A percentile compares a stretch with the other conserved stretches of the same genome.
Evolutionary conservation across 2,113 vertebrate species (phyloP).

Genomic region (Halcyon malimbica): DNA sequence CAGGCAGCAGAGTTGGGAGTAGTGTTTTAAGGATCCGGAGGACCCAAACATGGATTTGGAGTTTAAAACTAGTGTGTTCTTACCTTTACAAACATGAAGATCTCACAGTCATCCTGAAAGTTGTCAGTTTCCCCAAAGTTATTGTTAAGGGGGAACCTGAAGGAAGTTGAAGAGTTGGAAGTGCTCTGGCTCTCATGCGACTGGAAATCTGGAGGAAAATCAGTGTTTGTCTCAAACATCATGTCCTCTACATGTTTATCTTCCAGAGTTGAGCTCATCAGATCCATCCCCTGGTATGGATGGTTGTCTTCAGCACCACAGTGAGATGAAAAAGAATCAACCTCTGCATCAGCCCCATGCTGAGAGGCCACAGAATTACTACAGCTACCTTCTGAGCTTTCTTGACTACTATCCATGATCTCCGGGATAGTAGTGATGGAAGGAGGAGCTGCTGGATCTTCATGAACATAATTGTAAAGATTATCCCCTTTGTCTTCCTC

Average conservation of each 20-base stretch:
- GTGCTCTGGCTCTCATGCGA: constrained; percentile 5
- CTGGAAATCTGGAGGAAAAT: background rate
- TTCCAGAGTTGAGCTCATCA: background rate
- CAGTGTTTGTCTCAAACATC: background rate
- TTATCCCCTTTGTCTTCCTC: background rate
- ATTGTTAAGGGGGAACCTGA: background rate
- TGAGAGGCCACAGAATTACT: constrained; percentile 27
- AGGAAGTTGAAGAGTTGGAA: background rate
- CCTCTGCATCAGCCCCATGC: background rate
- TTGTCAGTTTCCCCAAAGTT: background rate
- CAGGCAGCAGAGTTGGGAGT: background rate
- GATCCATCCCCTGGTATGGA: background rate
- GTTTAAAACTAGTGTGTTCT: background rate
- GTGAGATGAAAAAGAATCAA: constrained; percentile 1
- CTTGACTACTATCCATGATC: constrained; percentile 3
- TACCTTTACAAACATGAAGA: constrained; percentile 78
- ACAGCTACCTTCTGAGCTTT: background rate
- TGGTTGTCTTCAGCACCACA: constrained; percentile 13
- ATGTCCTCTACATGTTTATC: background rate
- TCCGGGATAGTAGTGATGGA: background rate
- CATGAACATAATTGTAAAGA: background rate
- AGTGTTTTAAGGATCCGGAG: background rate
- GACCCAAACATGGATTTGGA: background rate
- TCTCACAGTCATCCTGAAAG: background rate
- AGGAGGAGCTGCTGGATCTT: background rate